A percentile compares a stretch with the other conserved stretches of the same genome.
phyloP scores from a whole-genome alignment of 2,888 invertebrate genomes.

The Noctua pronuba region DNA sequence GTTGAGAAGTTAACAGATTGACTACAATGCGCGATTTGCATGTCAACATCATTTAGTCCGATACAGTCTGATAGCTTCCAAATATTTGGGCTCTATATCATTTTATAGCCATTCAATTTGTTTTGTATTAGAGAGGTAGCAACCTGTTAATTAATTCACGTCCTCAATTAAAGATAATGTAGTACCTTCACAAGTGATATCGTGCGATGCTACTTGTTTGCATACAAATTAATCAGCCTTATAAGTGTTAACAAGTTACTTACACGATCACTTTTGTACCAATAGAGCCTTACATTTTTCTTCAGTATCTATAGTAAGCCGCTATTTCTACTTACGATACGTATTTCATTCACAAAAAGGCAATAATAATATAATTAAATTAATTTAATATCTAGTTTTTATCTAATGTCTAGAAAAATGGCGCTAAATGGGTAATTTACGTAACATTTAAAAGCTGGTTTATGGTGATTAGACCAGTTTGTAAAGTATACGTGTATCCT shows the following conservation, averaged over 20 bases:
- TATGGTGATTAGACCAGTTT: slow-evolving; percentile 71
- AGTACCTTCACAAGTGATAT: slow-evolving; percentile 37
- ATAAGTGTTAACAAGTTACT: slow-evolving; percentile 19
- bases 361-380: slow-evolving; percentile 30
- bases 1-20: slow-evolving; percentile 32
- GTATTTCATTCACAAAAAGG: slow-evolving; percentile 34
- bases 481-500: slow-evolving; percentile 68
- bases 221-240: slow-evolving; percentile 44
- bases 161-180: slow-evolving; percentile 53
- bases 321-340: neutral
- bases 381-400: slow-evolving; percentile 30
- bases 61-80: slow-evolving; percentile 19
- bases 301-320: slow-evolving; percentile 8
- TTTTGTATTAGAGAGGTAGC: slow-evolving; percentile 20
- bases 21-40: slow-evolving; percentile 57
- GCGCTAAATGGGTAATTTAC: slow-evolving; percentile 60
- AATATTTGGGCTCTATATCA: slow-evolving; percentile 29
- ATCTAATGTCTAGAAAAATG: slow-evolving; percentile 61
- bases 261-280: slow-evolving; percentile 17
- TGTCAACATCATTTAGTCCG: slow-evolving; percentile 44
- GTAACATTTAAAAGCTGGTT: slow-evolving; percentile 67
- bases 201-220: slow-evolving; percentile 45
- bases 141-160: slow-evolving; percentile 43
- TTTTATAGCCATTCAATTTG: slow-evolving; percentile 20
- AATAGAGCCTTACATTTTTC: slow-evolving; percentile 30